phyloP scores from a whole-genome alignment of 2,797 vertebrate species.

The Antrozous pallidus region DNA sequence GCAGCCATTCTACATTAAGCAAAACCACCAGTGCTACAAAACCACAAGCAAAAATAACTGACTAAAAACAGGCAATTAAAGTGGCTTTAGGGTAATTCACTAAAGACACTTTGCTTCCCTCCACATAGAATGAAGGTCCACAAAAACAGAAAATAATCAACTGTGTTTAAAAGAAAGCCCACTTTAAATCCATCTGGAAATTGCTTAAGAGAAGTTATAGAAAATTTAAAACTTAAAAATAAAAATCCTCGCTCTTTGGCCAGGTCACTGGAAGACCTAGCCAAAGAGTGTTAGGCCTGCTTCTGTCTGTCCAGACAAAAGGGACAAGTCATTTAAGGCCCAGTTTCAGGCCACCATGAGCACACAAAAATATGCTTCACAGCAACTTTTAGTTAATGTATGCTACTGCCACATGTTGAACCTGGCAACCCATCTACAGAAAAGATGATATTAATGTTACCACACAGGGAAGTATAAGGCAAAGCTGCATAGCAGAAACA shows the following conservation, averaged over 20 bases:
- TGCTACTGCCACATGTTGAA: neutral
- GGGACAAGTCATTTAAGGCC: neutral
- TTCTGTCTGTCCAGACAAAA: neutral
- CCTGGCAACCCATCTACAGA: neutral
- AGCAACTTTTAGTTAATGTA: neutral
- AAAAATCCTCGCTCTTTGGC: neutral
- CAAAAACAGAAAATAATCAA: neutral
- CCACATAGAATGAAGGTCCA: neutral
- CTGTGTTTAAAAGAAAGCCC: neutral
- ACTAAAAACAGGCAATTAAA: neutral
- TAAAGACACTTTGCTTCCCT: neutral
- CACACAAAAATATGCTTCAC: neutral
- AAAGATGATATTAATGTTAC: neutral
- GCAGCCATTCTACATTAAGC: neutral
- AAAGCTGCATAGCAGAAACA: neutral
- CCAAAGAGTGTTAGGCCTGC: neutral
- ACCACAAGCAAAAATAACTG: neutral
- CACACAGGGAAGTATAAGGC: neutral
- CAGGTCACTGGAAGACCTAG: neutral
- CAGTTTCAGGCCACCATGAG: neutral
- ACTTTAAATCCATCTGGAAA: neutral
- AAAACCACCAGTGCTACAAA: neutral
- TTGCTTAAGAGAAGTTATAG: neutral
- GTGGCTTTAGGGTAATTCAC: neutral
- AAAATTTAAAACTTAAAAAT: slow-evolving; percentile 17